A percentile compares a stretch with the other conserved stretches of the same genome.
phyloP scores from a whole-genome alignment of 2,113 vertebrate species.

The Sinocyclocheilus anophthalmus region DNA sequence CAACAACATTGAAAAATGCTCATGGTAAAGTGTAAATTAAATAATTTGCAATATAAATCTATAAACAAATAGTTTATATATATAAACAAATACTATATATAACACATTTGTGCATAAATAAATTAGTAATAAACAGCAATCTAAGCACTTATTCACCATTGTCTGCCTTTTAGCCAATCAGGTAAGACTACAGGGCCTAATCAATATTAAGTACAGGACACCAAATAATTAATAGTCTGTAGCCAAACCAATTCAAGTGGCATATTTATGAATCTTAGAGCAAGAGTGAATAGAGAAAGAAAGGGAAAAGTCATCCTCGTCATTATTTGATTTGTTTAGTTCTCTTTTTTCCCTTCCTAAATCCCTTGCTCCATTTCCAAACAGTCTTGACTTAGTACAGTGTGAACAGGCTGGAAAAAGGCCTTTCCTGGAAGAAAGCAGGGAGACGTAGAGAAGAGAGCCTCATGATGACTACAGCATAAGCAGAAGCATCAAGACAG shows the following conservation, averaged over 20 bases:
- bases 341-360: slow-evolving; percentile 35
- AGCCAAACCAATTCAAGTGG: background rate
- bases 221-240: background rate
- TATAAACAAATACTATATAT: no score
- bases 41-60: no score
- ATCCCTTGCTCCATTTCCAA: slow-evolving; percentile 28
- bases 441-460: slow-evolving; percentile 41
- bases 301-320: background rate
- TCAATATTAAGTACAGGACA: background rate
- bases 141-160: background rate
- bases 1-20: background rate
- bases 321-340: slow-evolving; percentile 40
- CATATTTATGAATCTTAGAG: background rate
- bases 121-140: no score
- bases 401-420: slow-evolving; percentile 63
- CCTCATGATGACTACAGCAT: slow-evolving; percentile 51
- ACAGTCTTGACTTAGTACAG: slow-evolving; percentile 49
- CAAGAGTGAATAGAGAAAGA: slow-evolving; percentile 16
- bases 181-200: background rate
- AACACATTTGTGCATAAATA: no score
- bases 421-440: slow-evolving; percentile 62
- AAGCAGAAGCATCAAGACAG: slow-evolving; percentile 40
- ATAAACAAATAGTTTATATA: no score
- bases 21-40: background rate
- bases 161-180: background rate